Base-by-base conservation (phyloP, 2,113 vertebrate genomes). In the Bufo gargarizans region DNA sequence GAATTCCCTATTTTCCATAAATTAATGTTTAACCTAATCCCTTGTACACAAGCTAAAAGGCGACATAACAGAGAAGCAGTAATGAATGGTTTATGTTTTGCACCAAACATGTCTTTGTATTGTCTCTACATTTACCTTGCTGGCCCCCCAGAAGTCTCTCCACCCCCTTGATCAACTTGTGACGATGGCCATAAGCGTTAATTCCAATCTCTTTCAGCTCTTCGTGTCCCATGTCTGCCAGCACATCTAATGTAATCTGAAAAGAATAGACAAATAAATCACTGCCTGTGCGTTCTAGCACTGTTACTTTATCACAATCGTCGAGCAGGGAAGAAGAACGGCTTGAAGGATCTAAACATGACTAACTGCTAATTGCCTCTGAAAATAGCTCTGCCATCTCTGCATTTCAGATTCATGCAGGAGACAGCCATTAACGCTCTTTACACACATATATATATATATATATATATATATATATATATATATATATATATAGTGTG, bases 151-250 rank as follows among this genome's bases (percentile, higher is more conserved):
- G 93, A 89, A 99, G 97, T 91, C 98, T 96, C 93, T 99, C 98
- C 72, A 99, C 97, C 87, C 97, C 98, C 93, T 99, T 99, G 93
- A 99, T 98, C 92, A 99, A 95, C 91, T 99, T 99, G 93, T 99
- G 98, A 84, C 98, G 97, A 91, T 99, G 98, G 71, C 98, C 98
- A 1, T 99, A 99, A 0, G 98, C 98, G 49, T 99, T 99, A 94
- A 99, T 99, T 61, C 98, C 98, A 81, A 99, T 99, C 95, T 99
- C 98, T 92, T 99, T 99, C 86, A 99, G 94, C 92, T 99, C 98
- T 90, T 99, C 98, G 16, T 99, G 98, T 17, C 98, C 98, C 98
- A 99, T 99, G 90, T 99, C 98, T 91, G 98, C 98, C 91, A 99
- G 86, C 17, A 99, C 98, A 90, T 99, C 98, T 92, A 99, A 92